Conservation (phyloP, 2,797 vertebrate genomes). For the Oreochromis grahami region DNA sequence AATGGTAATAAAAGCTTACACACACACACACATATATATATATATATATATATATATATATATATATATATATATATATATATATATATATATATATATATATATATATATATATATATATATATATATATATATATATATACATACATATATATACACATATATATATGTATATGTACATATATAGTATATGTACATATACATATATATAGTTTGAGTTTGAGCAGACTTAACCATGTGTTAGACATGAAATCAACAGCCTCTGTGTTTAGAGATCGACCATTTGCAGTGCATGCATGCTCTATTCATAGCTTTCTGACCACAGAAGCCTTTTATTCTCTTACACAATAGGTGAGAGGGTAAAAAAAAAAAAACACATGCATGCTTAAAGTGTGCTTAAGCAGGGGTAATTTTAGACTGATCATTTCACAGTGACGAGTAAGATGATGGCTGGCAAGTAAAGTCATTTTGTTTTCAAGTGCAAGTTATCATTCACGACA, state of each 20-base stretch:
- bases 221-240: background rate
- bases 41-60: too few species aligned
- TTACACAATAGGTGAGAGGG: background rate
- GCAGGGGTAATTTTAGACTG: background rate
- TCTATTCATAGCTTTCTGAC: background rate
- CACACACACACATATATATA: too few species aligned
- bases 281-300: background rate
- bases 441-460: background rate
- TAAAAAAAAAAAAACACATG: background rate
- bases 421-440: background rate
- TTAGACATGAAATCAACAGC: background rate
- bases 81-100: too few species aligned
- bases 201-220: background rate
- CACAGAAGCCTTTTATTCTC: background rate
- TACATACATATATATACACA: accelerated
- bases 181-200: accelerated
- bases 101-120: too few species aligned
- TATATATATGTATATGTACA: accelerated
- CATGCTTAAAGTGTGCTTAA: background rate
- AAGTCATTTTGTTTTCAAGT: background rate
- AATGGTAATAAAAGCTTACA: background rate
- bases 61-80: accelerated
- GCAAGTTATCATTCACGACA: background rate
- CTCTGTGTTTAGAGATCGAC: background rate
- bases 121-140: accelerated